Percentiles rank a stretch among this genome's conserved stretches.
Evolutionary conservation across 2,888 invertebrate species (phyloP).

Genomic region (Sicus ferrugineus): DNA sequence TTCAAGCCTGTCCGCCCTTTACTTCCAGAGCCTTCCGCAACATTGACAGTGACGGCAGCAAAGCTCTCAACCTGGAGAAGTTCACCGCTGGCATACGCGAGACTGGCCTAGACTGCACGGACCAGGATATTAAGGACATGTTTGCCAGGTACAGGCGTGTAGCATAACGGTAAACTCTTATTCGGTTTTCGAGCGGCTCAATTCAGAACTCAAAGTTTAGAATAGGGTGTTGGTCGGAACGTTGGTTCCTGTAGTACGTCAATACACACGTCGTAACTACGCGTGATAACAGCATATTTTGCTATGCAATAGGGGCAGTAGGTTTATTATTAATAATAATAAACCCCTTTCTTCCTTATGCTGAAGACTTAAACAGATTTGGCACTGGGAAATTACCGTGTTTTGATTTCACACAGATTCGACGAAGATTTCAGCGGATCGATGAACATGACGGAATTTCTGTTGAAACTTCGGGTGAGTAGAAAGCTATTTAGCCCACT

Average conservation of each 20-base stretch:
- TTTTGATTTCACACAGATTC: conserved; percentile 64
- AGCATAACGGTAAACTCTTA: too few relatives aligned
- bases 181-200: too few relatives aligned
- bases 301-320: neutral
- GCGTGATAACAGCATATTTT: neutral
- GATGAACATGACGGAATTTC: conserved; percentile 89
- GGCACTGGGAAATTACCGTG: neutral
- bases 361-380: neutral
- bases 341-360: neutral
- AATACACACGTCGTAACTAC: too few relatives aligned
- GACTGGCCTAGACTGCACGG: conserved; percentile 74
- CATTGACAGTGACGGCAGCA: conserved; percentile 92
- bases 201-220: too few relatives aligned
- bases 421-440: conserved; percentile 85
- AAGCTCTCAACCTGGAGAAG: conserved; percentile 80
- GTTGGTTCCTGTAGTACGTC: too few relatives aligned
- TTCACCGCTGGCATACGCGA: conserved; percentile 82
- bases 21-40: conserved; percentile 78
- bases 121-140: conserved; percentile 62
- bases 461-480: conserved; percentile 80
- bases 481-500: neutral
- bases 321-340: neutral
- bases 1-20: neutral
- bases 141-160: conserved; percentile 49
- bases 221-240: too few relatives aligned